Base-by-base conservation (phyloP, 2,888 invertebrate species). In the Thyatira batis region DNA sequence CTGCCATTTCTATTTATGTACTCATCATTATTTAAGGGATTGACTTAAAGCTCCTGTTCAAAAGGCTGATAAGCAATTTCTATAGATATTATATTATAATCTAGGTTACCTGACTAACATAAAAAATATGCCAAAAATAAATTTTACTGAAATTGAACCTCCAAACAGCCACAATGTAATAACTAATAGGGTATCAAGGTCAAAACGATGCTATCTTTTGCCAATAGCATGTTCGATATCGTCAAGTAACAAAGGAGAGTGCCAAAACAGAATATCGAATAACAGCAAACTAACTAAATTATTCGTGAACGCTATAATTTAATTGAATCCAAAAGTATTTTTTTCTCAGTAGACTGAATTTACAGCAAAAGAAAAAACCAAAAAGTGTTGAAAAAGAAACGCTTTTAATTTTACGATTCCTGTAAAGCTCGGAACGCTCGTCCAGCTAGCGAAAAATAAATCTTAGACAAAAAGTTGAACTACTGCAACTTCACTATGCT, bases 191-290 rank as follows among this genome's bases (percentile, higher is more conserved):
- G 17, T 39, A 39, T 39, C 39, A 39, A 39, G 39, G 39, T 39
- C 17, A 39, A 8, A 39, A 39, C 39, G 39, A 39, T 39, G 39
- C 39, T 39, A 17, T 39, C 39, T 39, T n/a, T 39, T 39, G 39
- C 13, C 39, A 39, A 17, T 39, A 17, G 39, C 39, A 17, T 39
- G 17, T 17, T 11, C 33, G 39, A 39, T 39, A 39, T n/a, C 39
- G 17, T 39, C 39, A 8, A 39, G n/a, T 39, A 39, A 61, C 67
- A 64, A 61, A 64, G 57, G 58, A 61, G 60, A 67, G 69, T 64
- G 65, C 50, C 56, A 57, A 65, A 11, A 39, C 6, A 39, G 39
- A 17, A 8, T n/a, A 39, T 6, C 6, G 17, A 39, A 17, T 13
- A 13, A 39, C 39, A 39, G 39, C 17, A 39, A 33, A 33, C 33